Evolutionary conservation across 1,140 invertebrate genomes (phyloP).

Genomic region (Drosophila lowei): DNA sequence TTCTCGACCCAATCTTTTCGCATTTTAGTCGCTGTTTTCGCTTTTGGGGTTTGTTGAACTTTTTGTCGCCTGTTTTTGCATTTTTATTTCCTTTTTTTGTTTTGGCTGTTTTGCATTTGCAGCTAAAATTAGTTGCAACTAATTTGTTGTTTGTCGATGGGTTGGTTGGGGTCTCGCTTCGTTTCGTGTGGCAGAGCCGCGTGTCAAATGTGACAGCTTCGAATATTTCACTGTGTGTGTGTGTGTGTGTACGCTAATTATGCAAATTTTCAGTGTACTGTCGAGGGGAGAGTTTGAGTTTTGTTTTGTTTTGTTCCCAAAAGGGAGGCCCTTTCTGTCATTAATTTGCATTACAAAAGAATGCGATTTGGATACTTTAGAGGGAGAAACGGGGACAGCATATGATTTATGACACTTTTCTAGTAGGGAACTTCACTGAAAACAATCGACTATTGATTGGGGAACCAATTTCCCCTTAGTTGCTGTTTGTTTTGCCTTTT

Average conservation of each 20-base stretch:
- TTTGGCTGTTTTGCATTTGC: constrained; percentile 31
- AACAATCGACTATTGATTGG: constrained; percentile 28
- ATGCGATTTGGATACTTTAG: constrained; percentile 20
- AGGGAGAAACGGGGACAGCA: not conserved
- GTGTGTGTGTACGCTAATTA: constrained; percentile 54
- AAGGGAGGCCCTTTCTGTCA: constrained; percentile 31
- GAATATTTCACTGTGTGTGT: constrained; percentile 28
- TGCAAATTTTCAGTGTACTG: constrained; percentile 54
- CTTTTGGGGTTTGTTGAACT: constrained; percentile 70
- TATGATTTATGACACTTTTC: constrained; percentile 66
- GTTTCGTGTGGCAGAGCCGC: constrained; percentile 30
- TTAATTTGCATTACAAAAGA: constrained; percentile 69
- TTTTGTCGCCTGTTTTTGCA: constrained; percentile 45
- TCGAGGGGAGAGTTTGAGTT: constrained; percentile 19
- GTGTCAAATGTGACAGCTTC: constrained; percentile 73
- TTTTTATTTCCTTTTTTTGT: constrained; percentile 20
- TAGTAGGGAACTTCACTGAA: constrained; percentile 34
- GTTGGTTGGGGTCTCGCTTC: constrained; percentile 12
- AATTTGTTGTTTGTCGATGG: constrained; percentile 55
- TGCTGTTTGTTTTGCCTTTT: no score
- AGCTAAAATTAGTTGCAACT: constrained; percentile 67
- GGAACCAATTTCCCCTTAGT: not conserved
- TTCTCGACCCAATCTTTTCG: constrained; percentile 48
- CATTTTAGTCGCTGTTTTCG: constrained; percentile 29
- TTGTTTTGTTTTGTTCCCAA: constrained; percentile 17